Evolutionary conservation across 2,888 invertebrate genomes (phyloP).

Genomic region (Arrhopalites spinosus): DNA sequence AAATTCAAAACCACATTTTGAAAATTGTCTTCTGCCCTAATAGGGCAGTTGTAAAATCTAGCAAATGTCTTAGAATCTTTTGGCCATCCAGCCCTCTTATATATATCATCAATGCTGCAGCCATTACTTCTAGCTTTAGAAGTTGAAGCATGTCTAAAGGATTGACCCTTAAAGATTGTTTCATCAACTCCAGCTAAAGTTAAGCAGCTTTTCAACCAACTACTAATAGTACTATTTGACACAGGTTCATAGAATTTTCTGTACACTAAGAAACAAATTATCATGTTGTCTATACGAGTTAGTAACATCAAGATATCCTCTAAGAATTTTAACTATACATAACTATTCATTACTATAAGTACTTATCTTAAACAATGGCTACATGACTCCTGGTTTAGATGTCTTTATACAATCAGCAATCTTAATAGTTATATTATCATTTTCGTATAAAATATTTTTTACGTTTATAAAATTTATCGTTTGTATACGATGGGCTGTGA

Average conservation of each 20-base stretch:
- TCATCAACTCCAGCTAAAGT: conserved; percentile 5
- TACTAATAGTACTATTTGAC: background rate
- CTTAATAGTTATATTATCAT: background rate
- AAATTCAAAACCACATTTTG: background rate
- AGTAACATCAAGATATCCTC: background rate
- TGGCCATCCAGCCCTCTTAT: conserved; percentile 4
- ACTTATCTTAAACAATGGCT: background rate
- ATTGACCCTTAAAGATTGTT: conserved; percentile 2
- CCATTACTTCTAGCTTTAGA: conserved; percentile 10
- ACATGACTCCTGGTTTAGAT: background rate
- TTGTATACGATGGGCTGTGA: background rate
- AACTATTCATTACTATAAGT: background rate
- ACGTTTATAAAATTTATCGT: background rate
- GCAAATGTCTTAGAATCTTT: background rate
- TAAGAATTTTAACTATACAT: background rate
- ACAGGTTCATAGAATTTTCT: background rate
- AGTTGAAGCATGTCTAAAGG: conserved; percentile 17
- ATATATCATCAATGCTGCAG: background rate
- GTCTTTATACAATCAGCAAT: conserved; percentile 10
- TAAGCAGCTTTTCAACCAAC: background rate
- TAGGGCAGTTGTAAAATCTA: conserved; percentile 15
- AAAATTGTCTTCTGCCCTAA: background rate
- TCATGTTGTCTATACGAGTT: background rate
- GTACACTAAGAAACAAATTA: conserved; percentile 14
- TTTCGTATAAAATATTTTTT: background rate